Conservation (phyloP, 2,888 invertebrate species). For the Epiblema foenella region DNA sequence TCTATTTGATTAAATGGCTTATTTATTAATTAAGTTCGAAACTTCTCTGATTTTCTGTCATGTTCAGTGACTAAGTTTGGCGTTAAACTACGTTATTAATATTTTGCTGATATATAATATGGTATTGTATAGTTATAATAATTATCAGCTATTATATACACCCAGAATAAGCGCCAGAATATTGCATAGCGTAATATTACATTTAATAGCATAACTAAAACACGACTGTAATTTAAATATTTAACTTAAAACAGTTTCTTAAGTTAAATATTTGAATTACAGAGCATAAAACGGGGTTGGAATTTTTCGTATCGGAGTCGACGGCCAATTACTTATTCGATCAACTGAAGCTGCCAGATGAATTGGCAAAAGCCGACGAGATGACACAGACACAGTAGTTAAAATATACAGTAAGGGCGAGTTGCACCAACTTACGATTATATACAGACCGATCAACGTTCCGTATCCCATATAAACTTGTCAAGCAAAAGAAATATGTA, state of each 20-base stretch:
- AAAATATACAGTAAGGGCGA: background rate
- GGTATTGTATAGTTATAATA: no score
- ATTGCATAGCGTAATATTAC: background rate
- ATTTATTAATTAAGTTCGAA: no score
- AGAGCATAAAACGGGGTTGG: slow-evolving; percentile 12
- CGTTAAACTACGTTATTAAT: no score
- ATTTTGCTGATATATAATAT: no score
- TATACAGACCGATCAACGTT: no score
- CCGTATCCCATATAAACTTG: no score
- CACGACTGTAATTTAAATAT: background rate
- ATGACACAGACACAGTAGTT: background rate
- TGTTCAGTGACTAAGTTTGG: no score
- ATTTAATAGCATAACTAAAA: background rate
- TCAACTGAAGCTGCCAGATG: slow-evolving; percentile 13
- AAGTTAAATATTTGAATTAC: no score
- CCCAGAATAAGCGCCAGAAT: no score
- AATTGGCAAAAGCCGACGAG: background rate
- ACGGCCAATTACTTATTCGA: background rate
- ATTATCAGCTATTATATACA: no score
- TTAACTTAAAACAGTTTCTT: background rate
- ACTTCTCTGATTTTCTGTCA: no score
- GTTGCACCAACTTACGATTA: background rate
- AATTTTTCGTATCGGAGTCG: slow-evolving; percentile 4
- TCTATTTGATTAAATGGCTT: background rate
- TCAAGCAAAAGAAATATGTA: no score